Base-by-base conservation (phyloP, 2,113 vertebrate genomes). In the Herpailurus yagouaroundi region DNA sequence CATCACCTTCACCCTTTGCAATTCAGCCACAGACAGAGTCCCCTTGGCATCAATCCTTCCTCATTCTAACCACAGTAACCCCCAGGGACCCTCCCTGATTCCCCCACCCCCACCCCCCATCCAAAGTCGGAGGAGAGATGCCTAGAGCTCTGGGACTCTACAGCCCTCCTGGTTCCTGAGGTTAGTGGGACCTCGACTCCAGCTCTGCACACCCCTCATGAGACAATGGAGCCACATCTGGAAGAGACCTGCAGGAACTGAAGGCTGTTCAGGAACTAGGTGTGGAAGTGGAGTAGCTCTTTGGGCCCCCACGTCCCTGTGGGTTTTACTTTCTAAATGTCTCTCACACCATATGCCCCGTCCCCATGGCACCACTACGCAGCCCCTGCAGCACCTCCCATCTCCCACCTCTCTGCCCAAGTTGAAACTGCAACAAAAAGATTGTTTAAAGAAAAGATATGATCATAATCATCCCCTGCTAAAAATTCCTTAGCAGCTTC, bases 1-100 rank as follows among this genome's bases (percentile, higher is more conserved):
- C 2, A 29, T 0, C 57, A 4, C 29, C 3, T 38, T 63, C 27
- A 12, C 36, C 50, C 6, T 15, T 23, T 5, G 3, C 19, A 4
- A 4, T 38, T 8, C 50, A 48, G 45, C 57, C 23, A 19, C 73
- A 15, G 19, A 41, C 73, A 15, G 19, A 41, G 4, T 91, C 18
- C 4, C 6, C 36, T 41, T 31, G 41, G 25, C 27, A 14, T 93
- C 4, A 27, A 29, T 5, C 21, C 16, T 12, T 15, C 45, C 7
- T 60, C 52, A 13, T 31, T 25, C 33, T 86, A 55, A 60, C 23
- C n/a, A 57, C 3, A 55, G 76, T 11, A n/a, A 52, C 33, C 55
- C 55, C 2, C 0, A 68, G 21, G 13, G 66, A 85, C 4, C 7
- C 18, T 25, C 11, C 50, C 33, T 1, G 3, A 23, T 13, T 4